phyloP scores from a whole-genome alignment of 1,140 invertebrate species.

The Drosophila kepulauana region DNA sequence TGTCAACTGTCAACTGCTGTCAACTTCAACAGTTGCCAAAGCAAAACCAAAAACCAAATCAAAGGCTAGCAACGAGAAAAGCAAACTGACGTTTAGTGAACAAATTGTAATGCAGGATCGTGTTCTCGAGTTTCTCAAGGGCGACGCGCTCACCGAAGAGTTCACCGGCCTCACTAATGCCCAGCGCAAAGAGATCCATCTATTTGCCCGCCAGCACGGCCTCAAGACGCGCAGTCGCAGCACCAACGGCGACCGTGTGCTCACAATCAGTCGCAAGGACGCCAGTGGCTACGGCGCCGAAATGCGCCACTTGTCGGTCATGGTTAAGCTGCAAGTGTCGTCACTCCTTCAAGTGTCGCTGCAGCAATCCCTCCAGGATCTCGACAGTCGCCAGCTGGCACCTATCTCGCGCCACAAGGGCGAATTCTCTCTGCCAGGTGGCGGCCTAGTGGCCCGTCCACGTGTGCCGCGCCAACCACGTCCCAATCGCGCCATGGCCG shows the following conservation, averaged over 20 bases:
- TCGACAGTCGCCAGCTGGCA: too few species aligned
- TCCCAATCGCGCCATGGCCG: conserved; percentile 15
- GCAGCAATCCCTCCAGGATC: too few species aligned
- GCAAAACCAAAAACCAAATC: neutral
- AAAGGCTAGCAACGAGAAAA: neutral
- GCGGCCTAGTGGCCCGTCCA: conserved; percentile 14
- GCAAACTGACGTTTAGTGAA: conserved; percentile 17
- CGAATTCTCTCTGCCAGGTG: neutral
- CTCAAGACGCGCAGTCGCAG: conserved; percentile 63
- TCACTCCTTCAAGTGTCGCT: too few species aligned
- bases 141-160: conserved; percentile 23
- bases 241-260: conserved; percentile 38
- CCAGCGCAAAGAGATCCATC: conserved; percentile 61
- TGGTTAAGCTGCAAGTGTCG: neutral
- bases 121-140: conserved; percentile 52
- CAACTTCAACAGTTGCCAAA: neutral
- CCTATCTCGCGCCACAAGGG: neutral
- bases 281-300: rapidly evolving
- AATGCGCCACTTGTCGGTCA: neutral
- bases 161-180: conserved; percentile 41
- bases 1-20: neutral
- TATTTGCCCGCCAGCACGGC: conserved; percentile 51
- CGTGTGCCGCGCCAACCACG: conserved; percentile 35
- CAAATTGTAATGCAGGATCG: conserved; percentile 32
- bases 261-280: conserved; percentile 43